These are phyloP conservation scores for Rhabdophis nuchalis DNA, from an alignment of 2,797 vertebrate genomes.

Conservation along the genomic window DNA sequence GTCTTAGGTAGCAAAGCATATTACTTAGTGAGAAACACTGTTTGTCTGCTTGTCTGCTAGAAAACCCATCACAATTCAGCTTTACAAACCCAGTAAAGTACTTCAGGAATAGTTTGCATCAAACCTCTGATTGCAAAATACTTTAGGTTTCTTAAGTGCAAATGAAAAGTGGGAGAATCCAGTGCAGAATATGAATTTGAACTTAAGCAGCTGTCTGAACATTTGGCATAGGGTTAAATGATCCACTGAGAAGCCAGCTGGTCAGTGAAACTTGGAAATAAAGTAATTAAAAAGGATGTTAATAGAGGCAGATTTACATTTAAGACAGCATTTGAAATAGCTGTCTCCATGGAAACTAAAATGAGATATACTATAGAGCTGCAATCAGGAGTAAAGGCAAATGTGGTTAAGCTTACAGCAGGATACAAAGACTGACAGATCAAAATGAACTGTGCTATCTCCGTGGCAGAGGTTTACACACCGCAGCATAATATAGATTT, in stretches of 20 bases:
- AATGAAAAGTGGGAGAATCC: background rate
- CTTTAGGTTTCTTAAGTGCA: background rate
- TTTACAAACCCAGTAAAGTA: background rate
- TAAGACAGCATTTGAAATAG: background rate
- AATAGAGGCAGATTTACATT: background rate
- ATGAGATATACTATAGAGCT: background rate
- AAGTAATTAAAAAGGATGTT: background rate
- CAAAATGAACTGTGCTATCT: background rate
- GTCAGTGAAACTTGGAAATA: background rate
- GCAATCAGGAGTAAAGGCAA: background rate
- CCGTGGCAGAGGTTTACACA: background rate
- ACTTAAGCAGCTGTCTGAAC: background rate
- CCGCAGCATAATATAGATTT: background rate
- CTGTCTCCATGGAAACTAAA: background rate
- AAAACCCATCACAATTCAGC: background rate
- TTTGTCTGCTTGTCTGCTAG: too few species aligned
- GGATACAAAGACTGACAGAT: background rate
- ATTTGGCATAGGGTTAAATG: background rate
- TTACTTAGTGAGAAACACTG: background rate
- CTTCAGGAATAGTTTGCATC: background rate
- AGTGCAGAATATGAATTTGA: background rate
- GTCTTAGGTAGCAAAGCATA: background rate
- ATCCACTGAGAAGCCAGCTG: background rate
- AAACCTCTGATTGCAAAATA: background rate
- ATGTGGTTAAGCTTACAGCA: background rate